phyloP scores from a whole-genome alignment of 2,797 vertebrate genomes.

The Tolypeutes matacus region DNA sequence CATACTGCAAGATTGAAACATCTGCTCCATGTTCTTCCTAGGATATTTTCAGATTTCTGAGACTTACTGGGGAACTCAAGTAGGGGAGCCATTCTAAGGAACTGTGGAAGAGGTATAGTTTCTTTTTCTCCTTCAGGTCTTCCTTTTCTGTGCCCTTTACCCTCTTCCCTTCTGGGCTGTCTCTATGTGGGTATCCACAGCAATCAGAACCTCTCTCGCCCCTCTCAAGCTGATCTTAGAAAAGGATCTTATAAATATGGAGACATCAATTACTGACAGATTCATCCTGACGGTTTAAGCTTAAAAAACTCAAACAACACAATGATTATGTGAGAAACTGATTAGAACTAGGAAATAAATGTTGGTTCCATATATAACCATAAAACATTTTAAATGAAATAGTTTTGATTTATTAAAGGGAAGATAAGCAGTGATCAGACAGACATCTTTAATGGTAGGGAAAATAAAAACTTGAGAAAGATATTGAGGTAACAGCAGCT shows the following conservation, averaged over 20 bases:
- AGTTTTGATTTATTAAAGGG: constrained; percentile 58
- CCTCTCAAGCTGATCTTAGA: neutral
- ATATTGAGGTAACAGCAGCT: neutral
- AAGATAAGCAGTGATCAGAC: constrained; percentile 10
- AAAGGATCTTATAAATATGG: neutral
- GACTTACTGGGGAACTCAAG: neutral
- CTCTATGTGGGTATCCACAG: no score
- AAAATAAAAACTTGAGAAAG: constrained; percentile 42
- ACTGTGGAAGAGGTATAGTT: neutral
- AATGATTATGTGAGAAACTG: constrained; percentile 50
- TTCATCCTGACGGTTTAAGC: neutral
- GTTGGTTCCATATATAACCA: constrained; percentile 5
- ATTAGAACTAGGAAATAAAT: constrained; percentile 64
- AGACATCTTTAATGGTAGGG: constrained; percentile 18
- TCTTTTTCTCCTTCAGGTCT: neutral
- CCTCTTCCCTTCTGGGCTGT: neutral
- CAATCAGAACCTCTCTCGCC: neutral
- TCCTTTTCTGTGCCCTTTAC: neutral
- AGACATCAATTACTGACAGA: neutral
- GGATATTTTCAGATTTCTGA: neutral
- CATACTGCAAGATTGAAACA: neutral
- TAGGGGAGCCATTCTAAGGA: neutral
- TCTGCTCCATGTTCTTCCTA: neutral
- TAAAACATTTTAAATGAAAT: constrained; percentile 62
- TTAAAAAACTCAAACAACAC: neutral